phyloP scores from a whole-genome alignment of 2,113 vertebrate species.

The Channa maculata region DNA sequence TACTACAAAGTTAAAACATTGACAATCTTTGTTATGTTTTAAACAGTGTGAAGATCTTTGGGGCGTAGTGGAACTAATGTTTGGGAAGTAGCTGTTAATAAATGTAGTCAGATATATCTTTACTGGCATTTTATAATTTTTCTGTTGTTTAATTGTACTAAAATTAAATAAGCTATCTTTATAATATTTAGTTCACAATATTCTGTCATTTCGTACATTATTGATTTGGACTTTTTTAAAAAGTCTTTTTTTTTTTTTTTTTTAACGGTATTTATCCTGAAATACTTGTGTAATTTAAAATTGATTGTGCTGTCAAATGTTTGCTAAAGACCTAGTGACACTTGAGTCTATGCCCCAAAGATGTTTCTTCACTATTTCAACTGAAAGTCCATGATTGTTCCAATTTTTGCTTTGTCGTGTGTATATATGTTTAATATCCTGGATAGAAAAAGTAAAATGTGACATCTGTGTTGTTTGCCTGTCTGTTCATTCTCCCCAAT shows the following conservation, averaged over 20 bases:
- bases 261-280: too few relatives aligned
- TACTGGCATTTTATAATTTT: constrained; percentile 9
- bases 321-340: neutral
- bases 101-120: neutral
- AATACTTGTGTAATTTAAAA: neutral
- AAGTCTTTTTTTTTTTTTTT: too few relatives aligned
- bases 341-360: constrained; percentile 42
- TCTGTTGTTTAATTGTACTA: neutral
- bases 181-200: constrained; percentile 1
- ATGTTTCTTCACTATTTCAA: constrained; percentile 33
- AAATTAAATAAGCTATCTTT: constrained; percentile 2
- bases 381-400: constrained; percentile 49
- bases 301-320: neutral
- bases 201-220: neutral
- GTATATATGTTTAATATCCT: constrained; percentile 62
- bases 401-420: constrained; percentile 52
- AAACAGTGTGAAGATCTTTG: constrained; percentile 35
- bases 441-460: constrained; percentile 70
- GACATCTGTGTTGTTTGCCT: constrained; percentile 72
- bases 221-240: too few relatives aligned
- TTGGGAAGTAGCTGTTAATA: neutral
- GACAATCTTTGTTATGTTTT: constrained; percentile 50
- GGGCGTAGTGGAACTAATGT: constrained; percentile 15
- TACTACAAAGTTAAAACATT: constrained; percentile 36
- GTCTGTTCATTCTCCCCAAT: constrained; percentile 68